Evolutionary conservation across 2,113 vertebrate species (phyloP).

Genomic region (Egretta garzetta): DNA sequence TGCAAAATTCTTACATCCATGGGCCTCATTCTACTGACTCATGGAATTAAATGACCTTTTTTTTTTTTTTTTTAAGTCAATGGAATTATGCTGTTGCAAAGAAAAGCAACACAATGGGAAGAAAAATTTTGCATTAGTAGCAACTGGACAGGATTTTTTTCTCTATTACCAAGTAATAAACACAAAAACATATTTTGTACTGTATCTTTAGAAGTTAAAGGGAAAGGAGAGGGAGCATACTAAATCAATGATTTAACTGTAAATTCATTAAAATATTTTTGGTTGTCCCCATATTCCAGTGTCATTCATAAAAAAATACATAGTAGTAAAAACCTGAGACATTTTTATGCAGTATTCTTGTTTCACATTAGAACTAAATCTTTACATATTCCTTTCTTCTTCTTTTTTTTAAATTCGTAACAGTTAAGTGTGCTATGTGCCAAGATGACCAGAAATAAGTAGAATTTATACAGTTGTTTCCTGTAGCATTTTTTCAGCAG

Average conservation of each 20-base stretch:
- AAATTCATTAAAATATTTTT: slow-evolving; percentile 18
- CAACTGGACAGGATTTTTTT: slow-evolving; percentile 51
- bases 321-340: neutral
- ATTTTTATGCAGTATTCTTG: neutral
- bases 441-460: neutral
- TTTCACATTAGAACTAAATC: neutral
- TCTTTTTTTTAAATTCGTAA: neutral
- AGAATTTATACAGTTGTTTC: neutral
- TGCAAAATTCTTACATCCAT: slow-evolving; percentile 5
- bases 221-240: neutral
- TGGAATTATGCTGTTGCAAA: neutral
- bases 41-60: neutral
- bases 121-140: slow-evolving; percentile 16
- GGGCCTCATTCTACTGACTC: neutral
- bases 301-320: neutral
- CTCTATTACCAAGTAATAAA: slow-evolving; percentile 67
- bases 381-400: neutral
- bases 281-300: neutral
- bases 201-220: neutral
- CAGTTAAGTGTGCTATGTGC: neutral
- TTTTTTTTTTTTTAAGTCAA: neutral
- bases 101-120: neutral
- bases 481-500: slow-evolving; percentile 18
- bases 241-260: slow-evolving; percentile 6
- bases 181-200: slow-evolving; percentile 36